Base-by-base conservation (phyloP, 2,888 invertebrate genomes). In the Lycaena phlaeas region DNA sequence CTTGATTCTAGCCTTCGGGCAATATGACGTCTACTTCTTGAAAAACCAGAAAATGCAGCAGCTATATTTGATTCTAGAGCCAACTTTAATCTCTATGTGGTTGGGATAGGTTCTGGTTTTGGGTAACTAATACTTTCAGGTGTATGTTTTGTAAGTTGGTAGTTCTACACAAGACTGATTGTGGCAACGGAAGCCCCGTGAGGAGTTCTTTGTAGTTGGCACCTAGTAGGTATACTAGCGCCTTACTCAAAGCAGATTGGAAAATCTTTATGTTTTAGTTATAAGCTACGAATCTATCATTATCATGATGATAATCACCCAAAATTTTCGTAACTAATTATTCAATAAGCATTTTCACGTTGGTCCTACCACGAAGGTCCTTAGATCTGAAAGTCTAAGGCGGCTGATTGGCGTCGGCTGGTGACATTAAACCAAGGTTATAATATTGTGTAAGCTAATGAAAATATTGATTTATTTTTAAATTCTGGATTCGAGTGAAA, bases 1-100 rank as follows among this genome's bases (percentile, higher is more conserved):
- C 61, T 60, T 67, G 64, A 65, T 65, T 67, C 59, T 44, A 57
- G 59, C 63, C 65, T 64, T 52, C 52, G 34, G 59, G 65, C 65
- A 48, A 57, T 60, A 55, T 57, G 59, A 52, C 50, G 54, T 51
- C 47, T 50, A 46, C 50, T 45, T 46, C 38, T 44, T 42, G 37
- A 42, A 43, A 43, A 38, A 11, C 48, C 48, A 51, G 53, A 43
- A 43, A 31, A 41, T 18, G 17, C n/a, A 14, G 14, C 14, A 27
- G 22, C 11, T 9, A 14, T 9, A 36, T 11, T 15, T 9, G 3
- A 6, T 10, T 17, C 3, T 15, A 11, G 17, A 28, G 2, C 10
- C 11, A n/a, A 36, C 26, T 40, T 38, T 22, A 15, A 43, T 26
- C 30, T 22, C 17, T 45, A 44, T 31, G 14, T 1, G 10, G 0